Evolutionary conservation across 2,888 invertebrate species (phyloP).

Genomic region (Pammene fasciana): DNA sequence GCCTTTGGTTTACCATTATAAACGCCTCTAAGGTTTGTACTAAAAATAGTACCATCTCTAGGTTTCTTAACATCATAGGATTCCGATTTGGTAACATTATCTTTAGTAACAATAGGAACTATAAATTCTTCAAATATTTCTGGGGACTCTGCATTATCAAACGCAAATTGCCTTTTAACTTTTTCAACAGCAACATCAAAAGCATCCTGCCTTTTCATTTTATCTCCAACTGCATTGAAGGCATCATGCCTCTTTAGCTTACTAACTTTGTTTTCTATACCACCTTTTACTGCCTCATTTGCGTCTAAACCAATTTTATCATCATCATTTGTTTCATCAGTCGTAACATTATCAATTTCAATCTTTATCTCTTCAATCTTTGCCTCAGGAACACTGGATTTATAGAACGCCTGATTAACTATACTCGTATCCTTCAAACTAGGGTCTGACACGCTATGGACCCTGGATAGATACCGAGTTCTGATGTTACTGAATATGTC

Average conservation of each 20-base stretch:
- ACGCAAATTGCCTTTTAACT: conserved; percentile 56
- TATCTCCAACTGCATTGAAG: conserved; percentile 57
- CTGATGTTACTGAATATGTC: conserved; percentile 74
- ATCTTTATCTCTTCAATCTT: conserved; percentile 56
- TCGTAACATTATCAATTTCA: conserved; percentile 67
- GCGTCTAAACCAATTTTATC: conserved; percentile 45
- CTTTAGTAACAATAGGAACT: conserved; percentile 49
- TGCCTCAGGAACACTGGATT: conserved; percentile 52
- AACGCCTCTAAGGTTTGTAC: conserved; percentile 61
- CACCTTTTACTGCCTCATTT: conserved; percentile 52
- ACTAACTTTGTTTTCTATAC: conserved; percentile 55
- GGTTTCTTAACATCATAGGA: conserved; percentile 51
- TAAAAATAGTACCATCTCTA: conserved; percentile 61
- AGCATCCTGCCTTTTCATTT: conserved; percentile 60
- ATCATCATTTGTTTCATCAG: conserved; percentile 68
- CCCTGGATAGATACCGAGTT: conserved; percentile 73
- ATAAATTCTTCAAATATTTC: conserved; percentile 46
- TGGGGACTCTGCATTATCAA: conserved; percentile 49
- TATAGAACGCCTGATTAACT: conserved; percentile 72
- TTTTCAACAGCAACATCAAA: conserved; percentile 57
- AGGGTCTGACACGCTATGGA: conserved; percentile 70
- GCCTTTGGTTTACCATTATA: conserved; percentile 77
- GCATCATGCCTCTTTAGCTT: conserved; percentile 69
- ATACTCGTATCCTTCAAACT: conserved; percentile 60
- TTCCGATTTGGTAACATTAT: conserved; percentile 58